Evolutionary conservation across 1,140 invertebrate genomes (phyloP).

Genomic region (Pseudobourletiella spinata): DNA sequence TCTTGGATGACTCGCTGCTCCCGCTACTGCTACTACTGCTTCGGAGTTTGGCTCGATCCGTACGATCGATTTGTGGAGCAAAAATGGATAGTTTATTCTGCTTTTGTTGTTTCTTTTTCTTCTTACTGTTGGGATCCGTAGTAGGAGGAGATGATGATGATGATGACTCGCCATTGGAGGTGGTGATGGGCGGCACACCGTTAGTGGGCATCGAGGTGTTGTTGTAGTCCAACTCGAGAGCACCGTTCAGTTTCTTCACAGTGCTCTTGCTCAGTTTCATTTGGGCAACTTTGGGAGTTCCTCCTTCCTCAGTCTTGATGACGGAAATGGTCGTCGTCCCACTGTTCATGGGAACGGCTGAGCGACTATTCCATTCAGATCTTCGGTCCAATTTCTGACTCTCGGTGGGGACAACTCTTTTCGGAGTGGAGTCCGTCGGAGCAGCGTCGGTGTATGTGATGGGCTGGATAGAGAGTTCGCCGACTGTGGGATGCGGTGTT

Average conservation of each 20-base stretch:
- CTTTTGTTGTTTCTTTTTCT: background rate
- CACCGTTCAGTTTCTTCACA: background rate
- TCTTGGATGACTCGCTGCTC: background rate
- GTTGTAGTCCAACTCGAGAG: background rate
- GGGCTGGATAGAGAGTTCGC: conserved; percentile 18
- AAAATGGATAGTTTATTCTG: background rate
- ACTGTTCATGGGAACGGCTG: background rate
- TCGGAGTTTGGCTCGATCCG: background rate
- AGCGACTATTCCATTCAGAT: background rate
- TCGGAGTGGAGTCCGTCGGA: no score
- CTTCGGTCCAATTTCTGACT: background rate
- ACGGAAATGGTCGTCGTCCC: background rate
- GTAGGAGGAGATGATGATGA: background rate
- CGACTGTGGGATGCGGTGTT: conserved; percentile 10
- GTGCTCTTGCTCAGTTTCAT: background rate
- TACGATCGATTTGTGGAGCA: background rate
- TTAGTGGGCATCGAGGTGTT: background rate
- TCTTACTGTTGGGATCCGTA: background rate
- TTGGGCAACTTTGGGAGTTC: background rate
- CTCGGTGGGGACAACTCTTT: no score
- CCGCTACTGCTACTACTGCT: background rate
- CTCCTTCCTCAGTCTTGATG: background rate
- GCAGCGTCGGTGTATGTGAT: conserved; percentile 1
- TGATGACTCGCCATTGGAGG: no score
- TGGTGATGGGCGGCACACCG: no score